phyloP scores from a whole-genome alignment of 2,888 invertebrate genomes.

The Gisinianus flammeolus region DNA sequence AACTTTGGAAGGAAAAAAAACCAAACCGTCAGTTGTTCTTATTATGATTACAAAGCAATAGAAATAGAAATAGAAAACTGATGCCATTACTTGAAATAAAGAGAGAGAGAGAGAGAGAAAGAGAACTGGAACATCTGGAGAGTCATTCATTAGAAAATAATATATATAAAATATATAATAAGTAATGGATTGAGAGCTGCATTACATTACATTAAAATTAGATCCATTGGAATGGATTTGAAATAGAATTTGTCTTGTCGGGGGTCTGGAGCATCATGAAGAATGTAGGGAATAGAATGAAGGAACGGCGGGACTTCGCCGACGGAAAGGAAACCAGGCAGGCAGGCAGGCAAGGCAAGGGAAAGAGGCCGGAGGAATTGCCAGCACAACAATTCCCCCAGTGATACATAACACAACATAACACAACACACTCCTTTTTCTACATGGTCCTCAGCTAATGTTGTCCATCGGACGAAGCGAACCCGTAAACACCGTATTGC shows the following conservation, averaged over 20 bases:
- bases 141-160: constrained; percentile 40
- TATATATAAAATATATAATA: constrained; percentile 36
- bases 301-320: constrained; percentile 38
- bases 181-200: constrained; percentile 41
- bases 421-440: constrained; percentile 13
- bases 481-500: constrained; percentile 12
- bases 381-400: constrained; percentile 34
- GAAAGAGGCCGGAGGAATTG: background rate
- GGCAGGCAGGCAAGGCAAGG: constrained; percentile 1
- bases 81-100: background rate
- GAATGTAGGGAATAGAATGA: constrained; percentile 38
- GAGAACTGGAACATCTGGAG: constrained; percentile 40
- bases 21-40: background rate
- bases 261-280: constrained; percentile 36
- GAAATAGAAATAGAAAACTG: background rate
- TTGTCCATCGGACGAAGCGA: background rate
- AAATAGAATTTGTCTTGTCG: constrained; percentile 44
- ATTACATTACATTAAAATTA: constrained; percentile 44
- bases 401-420: constrained; percentile 8
- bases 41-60: background rate
- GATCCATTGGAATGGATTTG: constrained; percentile 43
- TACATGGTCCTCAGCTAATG: background rate
- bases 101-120: background rate
- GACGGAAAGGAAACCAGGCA: constrained; percentile 26
- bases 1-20: background rate